Percentiles rank a stretch among this genome's conserved stretches.
phyloP scores from a whole-genome alignment of 2,797 vertebrate genomes.

The Catostomus latipinnis region DNA sequence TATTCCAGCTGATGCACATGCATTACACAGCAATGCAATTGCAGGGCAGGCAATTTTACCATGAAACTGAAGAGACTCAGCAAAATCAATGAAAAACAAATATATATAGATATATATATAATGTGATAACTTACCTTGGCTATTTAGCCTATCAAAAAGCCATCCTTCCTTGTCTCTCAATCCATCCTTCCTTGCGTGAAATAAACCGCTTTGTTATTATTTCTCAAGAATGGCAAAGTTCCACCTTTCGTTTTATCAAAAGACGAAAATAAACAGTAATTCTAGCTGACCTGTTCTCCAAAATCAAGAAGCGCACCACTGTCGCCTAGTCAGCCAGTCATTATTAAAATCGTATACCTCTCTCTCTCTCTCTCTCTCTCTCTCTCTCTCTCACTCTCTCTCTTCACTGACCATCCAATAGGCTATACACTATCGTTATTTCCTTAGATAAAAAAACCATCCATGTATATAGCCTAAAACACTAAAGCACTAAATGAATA shows the following conservation, averaged over 20 bases:
- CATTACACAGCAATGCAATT: background rate
- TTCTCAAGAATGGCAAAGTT: slow-evolving; percentile 64
- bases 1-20: slow-evolving; percentile 7
- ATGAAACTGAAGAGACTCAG: background rate
- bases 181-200: slow-evolving; percentile 7
- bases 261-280: slow-evolving; percentile 69
- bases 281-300: slow-evolving; percentile 71
- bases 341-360: slow-evolving; percentile 69
- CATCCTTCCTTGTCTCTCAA: slow-evolving; percentile 12
- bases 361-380: slow-evolving; percentile 53
- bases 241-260: slow-evolving; percentile 55
- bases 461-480: slow-evolving; percentile 26
- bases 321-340: slow-evolving; percentile 70
- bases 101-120: no score
- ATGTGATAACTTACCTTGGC: slow-evolving; percentile 41
- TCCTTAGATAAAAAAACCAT: slow-evolving; percentile 19
- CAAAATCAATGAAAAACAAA: background rate
- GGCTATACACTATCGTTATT: slow-evolving; percentile 17
- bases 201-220: slow-evolving; percentile 35
- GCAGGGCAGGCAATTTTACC: background rate
- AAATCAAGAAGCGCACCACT: slow-evolving; percentile 71
- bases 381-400: no score
- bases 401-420: slow-evolving; percentile 36
- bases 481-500: slow-evolving; percentile 33
- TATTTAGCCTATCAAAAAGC: background rate